Conservation (phyloP, 2,797 vertebrate species). For the Rachycentron canadum region DNA sequence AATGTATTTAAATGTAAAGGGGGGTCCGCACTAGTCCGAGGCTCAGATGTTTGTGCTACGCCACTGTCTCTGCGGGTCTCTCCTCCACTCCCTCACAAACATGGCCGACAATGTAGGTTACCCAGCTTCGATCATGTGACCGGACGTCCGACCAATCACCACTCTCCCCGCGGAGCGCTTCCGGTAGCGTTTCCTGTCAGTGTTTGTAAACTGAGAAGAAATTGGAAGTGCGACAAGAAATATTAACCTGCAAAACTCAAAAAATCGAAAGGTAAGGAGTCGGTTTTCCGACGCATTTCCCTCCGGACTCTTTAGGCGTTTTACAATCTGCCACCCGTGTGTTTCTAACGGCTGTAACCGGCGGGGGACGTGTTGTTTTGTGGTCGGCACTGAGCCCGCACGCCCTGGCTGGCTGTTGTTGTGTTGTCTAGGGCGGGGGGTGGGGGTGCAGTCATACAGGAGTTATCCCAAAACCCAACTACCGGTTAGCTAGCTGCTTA, state of each 20-base stretch:
- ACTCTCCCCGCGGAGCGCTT: constrained; percentile 79
- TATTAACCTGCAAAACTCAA: constrained; percentile 56
- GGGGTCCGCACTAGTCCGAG: no score
- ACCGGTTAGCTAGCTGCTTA: constrained; percentile 37
- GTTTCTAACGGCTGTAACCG: constrained; percentile 18
- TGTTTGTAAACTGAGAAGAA: constrained; percentile 90
- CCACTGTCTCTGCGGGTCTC: background rate
- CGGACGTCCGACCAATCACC: constrained; percentile 68
- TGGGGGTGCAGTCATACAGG: constrained; percentile 63
- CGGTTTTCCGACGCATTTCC: background rate
- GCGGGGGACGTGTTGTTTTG: constrained; percentile 55
- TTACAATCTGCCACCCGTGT: background rate
- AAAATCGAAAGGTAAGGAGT: constrained; percentile 79
- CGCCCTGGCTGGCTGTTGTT: constrained; percentile 83
- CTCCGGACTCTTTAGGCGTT: background rate
- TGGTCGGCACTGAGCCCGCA: constrained; percentile 73
- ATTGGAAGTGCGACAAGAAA: constrained; percentile 85
- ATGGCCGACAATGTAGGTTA: constrained; percentile 64
- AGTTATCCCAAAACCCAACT: constrained; percentile 64
- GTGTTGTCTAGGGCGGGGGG: constrained; percentile 78
- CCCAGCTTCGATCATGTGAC: constrained; percentile 46
- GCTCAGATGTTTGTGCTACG: background rate
- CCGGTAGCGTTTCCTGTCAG: constrained; percentile 89
- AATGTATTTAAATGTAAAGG: background rate
- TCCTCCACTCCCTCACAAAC: constrained; percentile 47